Conservation (phyloP, 2,888 invertebrate species). For the Zygothrica quintamaculata region DNA sequence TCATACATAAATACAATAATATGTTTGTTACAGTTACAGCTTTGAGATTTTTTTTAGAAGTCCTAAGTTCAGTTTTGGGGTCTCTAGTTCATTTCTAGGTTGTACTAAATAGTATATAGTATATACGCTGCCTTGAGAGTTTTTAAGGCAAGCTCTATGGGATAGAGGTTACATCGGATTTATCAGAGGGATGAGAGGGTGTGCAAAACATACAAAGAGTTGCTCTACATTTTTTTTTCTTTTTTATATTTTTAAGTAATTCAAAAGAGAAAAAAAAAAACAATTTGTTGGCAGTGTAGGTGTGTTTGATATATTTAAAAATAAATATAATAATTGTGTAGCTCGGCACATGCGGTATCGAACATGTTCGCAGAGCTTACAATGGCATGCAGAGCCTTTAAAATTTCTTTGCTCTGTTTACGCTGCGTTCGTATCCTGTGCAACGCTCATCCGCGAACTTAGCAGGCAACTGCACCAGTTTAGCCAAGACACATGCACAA, state of each 20-base stretch:
- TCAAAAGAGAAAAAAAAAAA: not conserved
- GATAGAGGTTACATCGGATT: slow-evolving; percentile 34
- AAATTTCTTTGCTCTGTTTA: no score
- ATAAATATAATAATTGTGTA: no score
- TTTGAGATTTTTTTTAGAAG: slow-evolving; percentile 43
- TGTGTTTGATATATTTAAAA: slow-evolving; percentile 58
- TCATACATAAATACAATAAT: slow-evolving; percentile 71
- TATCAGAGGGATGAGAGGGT: slow-evolving; percentile 29
- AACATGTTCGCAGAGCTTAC: no score
- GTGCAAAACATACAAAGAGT: slow-evolving; percentile 28
- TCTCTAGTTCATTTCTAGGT: slow-evolving; percentile 36
- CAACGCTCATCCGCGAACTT: no score
- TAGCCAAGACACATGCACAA: no score
- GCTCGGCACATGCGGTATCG: no score
- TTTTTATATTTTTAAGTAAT: slow-evolving; percentile 8
- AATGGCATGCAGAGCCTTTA: no score
- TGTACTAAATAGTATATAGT: no score
- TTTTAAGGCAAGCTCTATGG: slow-evolving; percentile 37
- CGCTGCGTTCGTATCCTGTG: no score
- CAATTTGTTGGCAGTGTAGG: slow-evolving; percentile 59
- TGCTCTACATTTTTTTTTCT: slow-evolving; percentile 30
- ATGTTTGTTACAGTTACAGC: slow-evolving; percentile 70
- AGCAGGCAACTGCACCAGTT: no score
- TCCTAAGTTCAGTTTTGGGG: slow-evolving; percentile 58
- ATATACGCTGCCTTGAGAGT: slow-evolving; percentile 35